Evolutionary conservation across 53 echinoderm and acorn worm genomes (phyloP), one percentile per base, ranked within the genome.

Genomic region (Arbacia lixula): DNA sequence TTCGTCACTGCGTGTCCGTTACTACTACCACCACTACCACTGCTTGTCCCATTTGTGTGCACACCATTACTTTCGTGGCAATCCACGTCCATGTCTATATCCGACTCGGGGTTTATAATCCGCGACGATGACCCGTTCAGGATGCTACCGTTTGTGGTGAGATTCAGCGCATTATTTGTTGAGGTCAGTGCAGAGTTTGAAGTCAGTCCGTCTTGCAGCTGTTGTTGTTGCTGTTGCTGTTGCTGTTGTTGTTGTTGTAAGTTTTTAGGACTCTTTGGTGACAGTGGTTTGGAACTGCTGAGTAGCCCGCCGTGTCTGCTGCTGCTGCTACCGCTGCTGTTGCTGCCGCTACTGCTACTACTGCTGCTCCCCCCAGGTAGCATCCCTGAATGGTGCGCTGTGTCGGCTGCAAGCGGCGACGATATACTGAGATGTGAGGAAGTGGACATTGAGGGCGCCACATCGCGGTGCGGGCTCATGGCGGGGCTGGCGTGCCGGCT

Each of bases 401-500:
- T 73, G 36, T 83, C 76, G 36, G 75, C 51, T 61, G 88, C 88
- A 60, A 83, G 54, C 57, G 90, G 58, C 62, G 89, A 66, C 54
- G 88, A 78, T 81, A 81, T 81, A 83, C 76, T 76, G 84, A 87
- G 84, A 53, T 91, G 87, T 12, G 72, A 52, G 32, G 84, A 87
- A 11, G 76, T 46, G 1, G 89, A 85, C 37, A 88, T 74, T 14
- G 91, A 86, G n/a, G 94, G 68, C 24, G 92, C 77, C 84, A 84
- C 86, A 46, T 90, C 94, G 41, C 87, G 91, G 85, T 92, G 89
- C 20, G 99, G 99, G 74, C 94, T 95, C 92, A 99, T 94, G 33
- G 99, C 92, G 12, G 99, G 99, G 31, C 99, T 99, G n/a, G 86
- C 92, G 20, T 92, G 92, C 68, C 94, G 71, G 71, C 94, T 99